Base-by-base conservation (phyloP, 2,797 vertebrate species). In the Austrolebias charrua region DNA sequence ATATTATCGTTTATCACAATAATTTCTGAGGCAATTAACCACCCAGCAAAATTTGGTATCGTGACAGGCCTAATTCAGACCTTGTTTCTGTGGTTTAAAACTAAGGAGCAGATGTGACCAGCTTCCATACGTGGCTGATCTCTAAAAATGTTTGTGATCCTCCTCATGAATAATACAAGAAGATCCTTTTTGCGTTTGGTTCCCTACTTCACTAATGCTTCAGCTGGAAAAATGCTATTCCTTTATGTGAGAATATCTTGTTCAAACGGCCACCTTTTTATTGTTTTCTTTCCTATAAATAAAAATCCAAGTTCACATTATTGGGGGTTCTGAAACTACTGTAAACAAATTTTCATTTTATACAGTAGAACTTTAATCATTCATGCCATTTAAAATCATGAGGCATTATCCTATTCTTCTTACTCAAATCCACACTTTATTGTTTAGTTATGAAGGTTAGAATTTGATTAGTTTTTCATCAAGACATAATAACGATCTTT, bases 401-500 rank as follows among this genome's bases (percentile, higher is more conserved):
- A 28, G 55, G 31, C 61, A 44, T 8, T 14, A n/a, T 55, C 44
- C 28, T 18, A 18, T 55, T 65, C 54, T 5, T 12, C 12, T 12
- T 6, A 11, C 8, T 19, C 31, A 43, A 43, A 12, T 40, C 45
- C 42, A 52, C 16, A 71, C 64, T 73, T 40, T 48, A 69, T 80
- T 85, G 81, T 83, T 72, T 79, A 71, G 62, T 77, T 78, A 83
- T 80, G 35, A 33, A 68, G 82, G 77, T 71, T 54, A 61, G 62
- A 55, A 84, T 83, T 72, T 65, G 67, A 87, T 85, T 62, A 77
- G 79, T 73, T 80, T 77, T 79, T 77, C 78, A 74, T 68, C 67
- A 80, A 69, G 72, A 79, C 56, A 52, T 78, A 83, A 88, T 89
- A 80, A 86, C 66, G 76, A 75, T 78, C 78, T 66, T 53, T 44